Conservation (phyloP, 2,797 vertebrate genomes). For the Aplochiton taeniatus region DNA sequence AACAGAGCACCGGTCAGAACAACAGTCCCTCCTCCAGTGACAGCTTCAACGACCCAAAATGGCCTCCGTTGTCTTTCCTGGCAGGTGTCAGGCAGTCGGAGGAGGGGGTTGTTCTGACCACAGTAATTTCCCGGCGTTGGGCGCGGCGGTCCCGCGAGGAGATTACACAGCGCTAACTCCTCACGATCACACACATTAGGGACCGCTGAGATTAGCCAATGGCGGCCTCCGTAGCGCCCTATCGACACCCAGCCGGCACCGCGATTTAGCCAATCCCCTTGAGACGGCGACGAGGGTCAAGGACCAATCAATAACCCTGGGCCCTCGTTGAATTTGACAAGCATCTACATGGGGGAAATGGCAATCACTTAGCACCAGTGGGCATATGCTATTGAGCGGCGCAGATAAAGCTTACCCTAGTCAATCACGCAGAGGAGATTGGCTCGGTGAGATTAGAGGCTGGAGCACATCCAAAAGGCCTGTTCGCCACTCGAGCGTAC, state of each 20-base stretch:
- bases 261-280: conserved; percentile 65
- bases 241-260: conserved; percentile 39
- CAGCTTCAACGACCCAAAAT: no score
- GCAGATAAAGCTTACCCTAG: conserved; percentile 74
- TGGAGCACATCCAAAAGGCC: conserved; percentile 57
- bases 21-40: no score
- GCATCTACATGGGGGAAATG: conserved; percentile 72
- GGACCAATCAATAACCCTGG: conserved; percentile 75
- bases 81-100: no score
- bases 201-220: conserved; percentile 13
- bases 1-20: no score
- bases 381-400: conserved; percentile 75
- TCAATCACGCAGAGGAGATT: conserved; percentile 73
- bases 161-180: not conserved
- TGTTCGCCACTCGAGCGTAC: conserved; percentile 53
- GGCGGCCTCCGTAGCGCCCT: conserved; percentile 40
- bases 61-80: no score
- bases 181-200: conserved; percentile 13
- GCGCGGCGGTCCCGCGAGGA: not conserved
- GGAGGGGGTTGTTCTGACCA: no score
- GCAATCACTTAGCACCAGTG: conserved; percentile 71
- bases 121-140: not conserved
- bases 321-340: conserved; percentile 77
- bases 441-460: conserved; percentile 62
- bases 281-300: conserved; percentile 72